A percentile compares a stretch with the other conserved stretches of the same genome.
Evolutionary conservation across 2,113 vertebrate species (phyloP).

Genomic region (Oncorhynchus masou): DNA sequence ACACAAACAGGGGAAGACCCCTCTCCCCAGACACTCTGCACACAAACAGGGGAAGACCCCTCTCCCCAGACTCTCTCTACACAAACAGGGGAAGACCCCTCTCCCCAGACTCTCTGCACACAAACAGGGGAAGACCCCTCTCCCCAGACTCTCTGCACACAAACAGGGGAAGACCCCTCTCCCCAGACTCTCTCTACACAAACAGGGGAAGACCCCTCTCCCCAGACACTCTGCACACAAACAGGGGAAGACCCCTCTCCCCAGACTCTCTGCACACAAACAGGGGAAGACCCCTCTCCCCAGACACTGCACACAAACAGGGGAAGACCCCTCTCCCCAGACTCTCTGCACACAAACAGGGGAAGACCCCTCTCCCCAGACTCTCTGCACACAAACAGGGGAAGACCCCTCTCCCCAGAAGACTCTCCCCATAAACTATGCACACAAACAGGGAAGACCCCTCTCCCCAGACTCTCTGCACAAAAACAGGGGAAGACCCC

Average conservation of each 20-base stretch:
- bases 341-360: constrained; percentile 27
- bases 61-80: not conserved
- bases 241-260: constrained; percentile 30
- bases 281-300: constrained; percentile 27
- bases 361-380: constrained; percentile 4
- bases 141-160: too few species aligned
- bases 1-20: not conserved
- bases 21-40: not conserved
- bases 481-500: not conserved
- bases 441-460: not conserved
- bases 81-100: too few species aligned
- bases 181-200: constrained; percentile 30
- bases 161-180: constrained; percentile 34
- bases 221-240: constrained; percentile 34
- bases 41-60: constrained; percentile 39
- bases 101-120: constrained; percentile 18
- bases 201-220: constrained; percentile 29
- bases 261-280: constrained; percentile 38
- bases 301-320: constrained; percentile 35
- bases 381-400: too few species aligned
- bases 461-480: not conserved
- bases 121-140: constrained; percentile 27
- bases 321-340: constrained; percentile 36
- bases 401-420: not conserved
- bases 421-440: too few species aligned